Evolutionary conservation across 2,888 invertebrate genomes (phyloP), one percentile per base, ranked within the genome.

Genomic region (Diarsia mendica): DNA sequence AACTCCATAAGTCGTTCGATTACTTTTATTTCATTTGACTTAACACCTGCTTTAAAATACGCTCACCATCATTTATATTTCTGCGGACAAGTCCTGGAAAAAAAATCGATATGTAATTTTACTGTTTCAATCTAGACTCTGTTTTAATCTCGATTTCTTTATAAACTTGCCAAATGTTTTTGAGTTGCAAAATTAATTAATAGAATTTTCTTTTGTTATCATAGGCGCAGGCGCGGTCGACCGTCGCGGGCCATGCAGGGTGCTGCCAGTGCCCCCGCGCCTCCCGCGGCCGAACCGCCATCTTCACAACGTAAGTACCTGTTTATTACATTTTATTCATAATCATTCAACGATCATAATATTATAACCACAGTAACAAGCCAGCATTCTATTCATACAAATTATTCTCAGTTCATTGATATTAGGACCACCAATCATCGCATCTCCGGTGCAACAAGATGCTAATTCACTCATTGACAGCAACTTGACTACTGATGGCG

Each of bases 241-340:
- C 86, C 92, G 91, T 91, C 94, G 94, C 95, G 95, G 95, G 96
- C 91, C 91, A 96, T 96, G 96, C 96, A 96, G 95, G 96, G 96
- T 80, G 96, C 95, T 67, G 93, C 96, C 71, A 92, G 75, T 86
- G 95, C 94, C 84, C 94, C 94, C 89, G 96, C 96, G 92, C 94
- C 96, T 76, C 93, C 96, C 88, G 96, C 95, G 91, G 94, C 96
- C 66, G 96, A 95, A 80, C 94, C 95, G 58, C 96, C 96, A 13
- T 89, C 93, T 46, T 85, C 93, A 0, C 94, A 95, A 92, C 94
- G 96, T 96, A 85, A 95, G 96, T 94, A 87, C 33, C 15, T 28
- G 8, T 33, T 49, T 44, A 49, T n/a, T 15, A 46, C 5, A 13
- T n/a, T 53, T 48, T 20, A 64, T 68, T 55, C 23, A 33, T 18